Conservation (phyloP, 2,113 vertebrate species). For the Empidonax alnorum region DNA sequence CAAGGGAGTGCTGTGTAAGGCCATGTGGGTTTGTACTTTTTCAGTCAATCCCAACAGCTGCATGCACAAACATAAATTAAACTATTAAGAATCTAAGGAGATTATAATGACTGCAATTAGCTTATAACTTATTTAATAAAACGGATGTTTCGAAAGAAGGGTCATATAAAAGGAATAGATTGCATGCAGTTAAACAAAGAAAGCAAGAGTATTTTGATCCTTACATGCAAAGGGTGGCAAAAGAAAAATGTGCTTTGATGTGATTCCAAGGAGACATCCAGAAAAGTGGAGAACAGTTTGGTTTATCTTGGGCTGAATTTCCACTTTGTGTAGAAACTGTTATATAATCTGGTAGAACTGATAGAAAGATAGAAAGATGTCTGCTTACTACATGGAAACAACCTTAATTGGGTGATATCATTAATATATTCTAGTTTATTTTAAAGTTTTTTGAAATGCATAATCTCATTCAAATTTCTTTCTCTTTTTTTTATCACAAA, state of each 20-base stretch:
- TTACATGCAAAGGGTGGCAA: not conserved
- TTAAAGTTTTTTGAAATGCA: not conserved
- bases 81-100: slow-evolving; percentile 43
- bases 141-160: not conserved
- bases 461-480: not conserved
- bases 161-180: slow-evolving; percentile 12
- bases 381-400: not conserved
- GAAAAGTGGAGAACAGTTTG: not conserved
- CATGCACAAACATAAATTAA: slow-evolving; percentile 46
- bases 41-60: slow-evolving; percentile 36
- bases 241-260: not conserved
- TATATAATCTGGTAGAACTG: not conserved
- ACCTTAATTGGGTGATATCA: not conserved
- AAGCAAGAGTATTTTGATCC: not conserved
- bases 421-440: not conserved
- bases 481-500: not conserved
- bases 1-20: not conserved
- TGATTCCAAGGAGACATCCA: not conserved
- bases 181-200: not conserved
- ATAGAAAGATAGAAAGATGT: not conserved
- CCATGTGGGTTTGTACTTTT: not conserved
- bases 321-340: not conserved
- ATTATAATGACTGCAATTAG: slow-evolving; percentile 51
- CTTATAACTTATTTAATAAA: slow-evolving; percentile 32
- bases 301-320: not conserved